These are phyloP conservation scores for Cynopterus sphinx DNA, from an alignment of 2,797 vertebrate genomes.

Conservation along the genomic window DNA sequence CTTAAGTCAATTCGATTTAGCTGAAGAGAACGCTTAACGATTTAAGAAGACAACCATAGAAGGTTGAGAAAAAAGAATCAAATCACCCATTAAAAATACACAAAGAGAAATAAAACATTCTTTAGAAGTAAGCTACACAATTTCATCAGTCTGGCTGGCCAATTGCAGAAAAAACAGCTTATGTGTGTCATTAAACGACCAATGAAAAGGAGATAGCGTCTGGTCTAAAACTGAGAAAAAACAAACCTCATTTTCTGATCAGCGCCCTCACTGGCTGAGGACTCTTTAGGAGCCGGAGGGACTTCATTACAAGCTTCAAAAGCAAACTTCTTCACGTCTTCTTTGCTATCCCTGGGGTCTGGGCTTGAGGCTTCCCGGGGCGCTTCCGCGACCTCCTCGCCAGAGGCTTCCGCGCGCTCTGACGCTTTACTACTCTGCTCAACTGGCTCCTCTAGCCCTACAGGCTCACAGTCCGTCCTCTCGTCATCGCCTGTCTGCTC, in stretches of 20 bases:
- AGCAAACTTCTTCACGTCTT: slow-evolving; percentile 91
- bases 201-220: slow-evolving; percentile 96
- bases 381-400: slow-evolving; percentile 84
- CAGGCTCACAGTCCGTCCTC: slow-evolving; percentile 87
- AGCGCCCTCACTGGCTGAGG: slow-evolving; percentile 98
- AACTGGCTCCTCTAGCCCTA: slow-evolving; percentile 89
- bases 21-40: slow-evolving; percentile 70
- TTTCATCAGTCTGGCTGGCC: too few relatives aligned
- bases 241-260: slow-evolving; percentile 99
- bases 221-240: slow-evolving; percentile 99
- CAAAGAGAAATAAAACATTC: slow-evolving; percentile 75
- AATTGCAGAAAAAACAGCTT: slow-evolving; percentile 85
- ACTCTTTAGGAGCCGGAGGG: slow-evolving; percentile 95
- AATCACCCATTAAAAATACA: slow-evolving; percentile 73
- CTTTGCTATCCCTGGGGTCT: slow-evolving; percentile 87
- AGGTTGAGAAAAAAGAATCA: slow-evolving; percentile 74
- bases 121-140: slow-evolving; percentile 83
- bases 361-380: slow-evolving; percentile 90
- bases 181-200: slow-evolving; percentile 88
- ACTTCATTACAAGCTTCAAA: slow-evolving; percentile 91
- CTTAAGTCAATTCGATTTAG: slow-evolving; percentile 73
- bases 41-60: slow-evolving; percentile 78
- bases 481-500: slow-evolving; percentile 85
- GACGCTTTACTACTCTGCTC: slow-evolving; percentile 91
- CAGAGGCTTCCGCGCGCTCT: slow-evolving; percentile 86